A percentile compares a stretch with the other conserved stretches of the same genome.
phyloP scores from a whole-genome alignment of 2,888 invertebrate species.

The Toxonevra muliebris region DNA sequence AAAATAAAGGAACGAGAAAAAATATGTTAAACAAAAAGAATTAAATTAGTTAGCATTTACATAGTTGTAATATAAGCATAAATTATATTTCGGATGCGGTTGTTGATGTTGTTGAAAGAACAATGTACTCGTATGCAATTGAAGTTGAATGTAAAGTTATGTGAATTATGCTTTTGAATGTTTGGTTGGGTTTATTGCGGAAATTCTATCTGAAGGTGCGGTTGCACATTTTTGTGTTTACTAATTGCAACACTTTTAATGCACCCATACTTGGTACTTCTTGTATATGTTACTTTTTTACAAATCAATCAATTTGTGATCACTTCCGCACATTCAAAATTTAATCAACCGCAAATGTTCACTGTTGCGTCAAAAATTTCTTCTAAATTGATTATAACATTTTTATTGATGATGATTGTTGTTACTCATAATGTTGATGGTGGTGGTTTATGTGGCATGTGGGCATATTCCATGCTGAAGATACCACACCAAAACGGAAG shows the following conservation, averaged over 20 bases:
- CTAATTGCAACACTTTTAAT: neutral
- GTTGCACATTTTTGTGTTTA: constrained; percentile 8
- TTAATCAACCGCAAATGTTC: constrained; percentile 43
- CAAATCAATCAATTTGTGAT: constrained; percentile 43
- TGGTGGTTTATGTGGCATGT: neutral
- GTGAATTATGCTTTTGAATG: neutral
- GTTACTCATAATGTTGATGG: too few species aligned
- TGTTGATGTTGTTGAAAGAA: constrained; percentile 12
- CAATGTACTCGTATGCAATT: constrained; percentile 35
- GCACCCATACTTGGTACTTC: constrained; percentile 11
- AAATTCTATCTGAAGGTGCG: constrained; percentile 24
- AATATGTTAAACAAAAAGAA: constrained; percentile 30
- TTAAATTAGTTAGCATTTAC: constrained; percentile 15
- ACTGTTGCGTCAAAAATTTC: constrained; percentile 17
- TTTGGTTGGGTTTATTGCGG: constrained; percentile 10
- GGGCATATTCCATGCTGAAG: neutral
- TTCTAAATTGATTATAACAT: neutral
- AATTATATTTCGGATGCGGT: constrained; percentile 8
- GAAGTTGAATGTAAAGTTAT: constrained; percentile 39
- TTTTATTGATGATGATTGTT: neutral
- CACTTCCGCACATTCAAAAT: constrained; percentile 41
- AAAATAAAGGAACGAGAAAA: constrained; percentile 32
- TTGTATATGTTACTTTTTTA: constrained; percentile 23
- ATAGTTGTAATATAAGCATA: neutral
- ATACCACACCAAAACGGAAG: too few species aligned